Conservation (phyloP, 2,113 vertebrate species). For the Scartelaos histophorus region DNA sequence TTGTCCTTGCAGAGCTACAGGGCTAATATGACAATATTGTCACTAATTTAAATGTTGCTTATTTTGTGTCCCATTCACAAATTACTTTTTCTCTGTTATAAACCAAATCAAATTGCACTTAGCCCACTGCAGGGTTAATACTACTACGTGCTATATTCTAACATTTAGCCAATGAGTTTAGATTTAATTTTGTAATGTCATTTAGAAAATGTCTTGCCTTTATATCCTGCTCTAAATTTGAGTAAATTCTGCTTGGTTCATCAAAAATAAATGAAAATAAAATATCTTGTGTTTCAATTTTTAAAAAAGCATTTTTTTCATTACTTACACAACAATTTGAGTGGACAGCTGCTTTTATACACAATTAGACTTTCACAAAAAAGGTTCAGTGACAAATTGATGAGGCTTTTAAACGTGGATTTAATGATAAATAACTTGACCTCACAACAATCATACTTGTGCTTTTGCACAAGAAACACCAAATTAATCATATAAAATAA, state of each 20-base stretch:
- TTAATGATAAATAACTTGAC: not conserved
- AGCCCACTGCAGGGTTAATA: slow-evolving; percentile 7
- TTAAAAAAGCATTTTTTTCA: slow-evolving; percentile 1
- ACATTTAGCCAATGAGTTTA: slow-evolving; percentile 14
- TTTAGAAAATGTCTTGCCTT: slow-evolving; percentile 40
- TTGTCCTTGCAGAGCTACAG: slow-evolving; percentile 34
- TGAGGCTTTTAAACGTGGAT: not conserved
- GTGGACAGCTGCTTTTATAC: not conserved
- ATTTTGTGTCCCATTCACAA: slow-evolving; percentile 20
- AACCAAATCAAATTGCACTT: slow-evolving; percentile 8
- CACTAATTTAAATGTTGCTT: slow-evolving; percentile 15
- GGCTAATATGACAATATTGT: slow-evolving; percentile 24
- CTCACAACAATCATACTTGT: not conserved
- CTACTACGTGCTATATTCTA: slow-evolving; percentile 3
- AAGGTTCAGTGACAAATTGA: not conserved
- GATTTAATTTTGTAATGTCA: slow-evolving; percentile 33
- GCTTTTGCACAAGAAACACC: slow-evolving; percentile 14
- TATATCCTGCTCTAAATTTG: slow-evolving; percentile 43
- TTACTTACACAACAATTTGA: not conserved
- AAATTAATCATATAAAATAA: slow-evolving; percentile 4
- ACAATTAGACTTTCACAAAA: not conserved
- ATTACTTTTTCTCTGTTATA: slow-evolving; percentile 10
- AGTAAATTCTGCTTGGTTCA: slow-evolving; percentile 56
- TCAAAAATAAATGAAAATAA: slow-evolving; percentile 65
- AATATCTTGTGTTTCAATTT: slow-evolving; percentile 3